Conservation (phyloP, 2,888 invertebrate genomes). For the Drosophila silvestris region DNA sequence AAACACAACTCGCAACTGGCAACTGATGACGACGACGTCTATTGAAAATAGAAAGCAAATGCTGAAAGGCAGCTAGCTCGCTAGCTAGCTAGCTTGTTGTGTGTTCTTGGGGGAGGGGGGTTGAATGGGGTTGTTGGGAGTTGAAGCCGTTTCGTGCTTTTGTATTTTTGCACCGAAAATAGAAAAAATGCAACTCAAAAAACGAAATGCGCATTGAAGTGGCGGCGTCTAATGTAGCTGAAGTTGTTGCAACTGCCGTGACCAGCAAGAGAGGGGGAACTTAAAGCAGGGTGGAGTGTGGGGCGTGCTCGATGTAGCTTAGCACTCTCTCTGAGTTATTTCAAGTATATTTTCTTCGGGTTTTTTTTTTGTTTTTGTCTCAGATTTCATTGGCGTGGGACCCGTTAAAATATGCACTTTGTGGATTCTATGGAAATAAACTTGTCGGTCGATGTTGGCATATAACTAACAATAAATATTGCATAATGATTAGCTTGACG, state of each 20-base stretch:
- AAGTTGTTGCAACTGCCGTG: conserved; percentile 49
- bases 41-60: conserved; percentile 76
- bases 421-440: conserved; percentile 9
- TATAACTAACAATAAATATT: conserved; percentile 2
- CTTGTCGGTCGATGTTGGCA: conserved; percentile 10
- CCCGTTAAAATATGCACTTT: conserved; percentile 32
- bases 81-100: background rate
- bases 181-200: conserved; percentile 61
- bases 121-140: background rate
- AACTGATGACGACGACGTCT: conserved; percentile 67
- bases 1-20: conserved; percentile 50
- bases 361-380: conserved; percentile 1
- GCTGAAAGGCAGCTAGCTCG: conserved; percentile 61
- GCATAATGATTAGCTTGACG: conserved; percentile 1
- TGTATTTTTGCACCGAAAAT: conserved; percentile 76
- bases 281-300: background rate
- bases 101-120: background rate
- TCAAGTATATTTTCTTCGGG: conserved; percentile 16
- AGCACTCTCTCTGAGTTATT: conserved; percentile 52
- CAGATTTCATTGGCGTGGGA: conserved; percentile 29
- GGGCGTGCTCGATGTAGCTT: conserved; percentile 11
- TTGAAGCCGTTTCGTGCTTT: conserved; percentile 67
- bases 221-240: conserved; percentile 72
- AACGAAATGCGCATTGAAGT: conserved; percentile 72
- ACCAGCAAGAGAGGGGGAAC: background rate